These are phyloP conservation scores for Daubentonia madagascariensis DNA, from an alignment of 2,113 vertebrate species.

Conservation along the genomic window DNA sequence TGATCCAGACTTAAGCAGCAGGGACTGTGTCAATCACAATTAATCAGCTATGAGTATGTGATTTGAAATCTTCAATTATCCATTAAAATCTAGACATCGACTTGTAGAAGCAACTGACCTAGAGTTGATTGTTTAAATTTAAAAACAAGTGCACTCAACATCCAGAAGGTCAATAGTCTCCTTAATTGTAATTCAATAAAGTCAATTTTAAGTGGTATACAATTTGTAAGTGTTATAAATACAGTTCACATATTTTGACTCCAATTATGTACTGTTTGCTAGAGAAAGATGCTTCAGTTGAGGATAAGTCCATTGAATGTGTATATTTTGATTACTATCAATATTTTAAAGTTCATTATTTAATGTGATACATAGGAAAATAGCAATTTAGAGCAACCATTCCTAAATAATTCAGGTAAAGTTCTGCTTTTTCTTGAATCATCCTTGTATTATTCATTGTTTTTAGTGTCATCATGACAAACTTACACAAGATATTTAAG, in stretches of 20 bases:
- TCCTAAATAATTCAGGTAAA: slow-evolving; percentile 38
- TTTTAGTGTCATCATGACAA: not conserved
- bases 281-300: not conserved
- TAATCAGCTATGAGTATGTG: slow-evolving; percentile 72
- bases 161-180: slow-evolving; percentile 47
- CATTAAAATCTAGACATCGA: slow-evolving; percentile 67
- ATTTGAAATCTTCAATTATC: slow-evolving; percentile 69
- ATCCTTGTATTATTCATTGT: not conserved
- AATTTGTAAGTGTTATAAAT: slow-evolving; percentile 34
- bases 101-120: slow-evolving; percentile 53
- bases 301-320: not conserved
- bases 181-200: slow-evolving; percentile 59
- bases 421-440: slow-evolving; percentile 31
- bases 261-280: not conserved
- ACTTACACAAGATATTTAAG: not conserved
- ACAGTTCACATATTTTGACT: slow-evolving; percentile 43
- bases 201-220: slow-evolving; percentile 32
- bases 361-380: not conserved
- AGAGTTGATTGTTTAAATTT: slow-evolving; percentile 54
- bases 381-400: not conserved
- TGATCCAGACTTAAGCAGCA: slow-evolving; percentile 66
- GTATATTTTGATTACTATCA: not conserved
- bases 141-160: slow-evolving; percentile 60
- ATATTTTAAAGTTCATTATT: slow-evolving; percentile 38
- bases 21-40: slow-evolving; percentile 63